Evolutionary conservation across 2,797 vertebrate species (phyloP).

Genomic region (Parauchenoglanis ngamensis): DNA sequence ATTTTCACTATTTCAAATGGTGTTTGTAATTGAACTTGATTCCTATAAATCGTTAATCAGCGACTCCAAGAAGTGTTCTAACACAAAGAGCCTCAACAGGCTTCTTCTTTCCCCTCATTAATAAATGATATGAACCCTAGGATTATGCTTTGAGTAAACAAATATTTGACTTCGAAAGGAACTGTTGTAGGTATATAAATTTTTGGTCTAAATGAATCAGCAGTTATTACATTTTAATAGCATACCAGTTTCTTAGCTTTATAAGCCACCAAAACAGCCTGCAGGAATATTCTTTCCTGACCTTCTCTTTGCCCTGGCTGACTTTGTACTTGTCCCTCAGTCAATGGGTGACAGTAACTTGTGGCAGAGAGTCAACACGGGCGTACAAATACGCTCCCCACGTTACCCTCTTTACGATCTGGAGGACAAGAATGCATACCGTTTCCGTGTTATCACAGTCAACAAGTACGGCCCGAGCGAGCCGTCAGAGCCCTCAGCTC

Average conservation of each 20-base stretch:
- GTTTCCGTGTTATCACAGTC: conserved; percentile 87
- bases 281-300: conserved; percentile 6
- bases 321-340: conserved; percentile 60
- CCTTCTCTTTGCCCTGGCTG: conserved; percentile 34
- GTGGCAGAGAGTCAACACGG: conserved; percentile 91
- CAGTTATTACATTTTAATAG: not conserved
- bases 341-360: conserved; percentile 80
- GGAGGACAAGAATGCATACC: conserved; percentile 85
- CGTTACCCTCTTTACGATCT: conserved; percentile 93
- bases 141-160: not conserved
- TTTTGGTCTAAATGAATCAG: not conserved
- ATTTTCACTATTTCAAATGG: not conserved
- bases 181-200: not conserved
- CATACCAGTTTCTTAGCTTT: not conserved
- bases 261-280: not conserved
- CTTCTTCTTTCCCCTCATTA: not conserved
- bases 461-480: conserved; percentile 87
- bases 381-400: conserved; percentile 85
- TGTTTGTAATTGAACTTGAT: not conserved
- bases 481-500: conserved; percentile 82
- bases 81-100: not conserved
- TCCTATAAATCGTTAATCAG: conserved; percentile 1
- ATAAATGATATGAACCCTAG: not conserved
- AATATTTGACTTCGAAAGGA: not conserved
- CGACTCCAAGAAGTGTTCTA: not conserved